These are phyloP conservation scores for Maconellicoccus hirsutus DNA, from an alignment of 1,140 invertebrate genomes.

Conservation along the genomic window DNA sequence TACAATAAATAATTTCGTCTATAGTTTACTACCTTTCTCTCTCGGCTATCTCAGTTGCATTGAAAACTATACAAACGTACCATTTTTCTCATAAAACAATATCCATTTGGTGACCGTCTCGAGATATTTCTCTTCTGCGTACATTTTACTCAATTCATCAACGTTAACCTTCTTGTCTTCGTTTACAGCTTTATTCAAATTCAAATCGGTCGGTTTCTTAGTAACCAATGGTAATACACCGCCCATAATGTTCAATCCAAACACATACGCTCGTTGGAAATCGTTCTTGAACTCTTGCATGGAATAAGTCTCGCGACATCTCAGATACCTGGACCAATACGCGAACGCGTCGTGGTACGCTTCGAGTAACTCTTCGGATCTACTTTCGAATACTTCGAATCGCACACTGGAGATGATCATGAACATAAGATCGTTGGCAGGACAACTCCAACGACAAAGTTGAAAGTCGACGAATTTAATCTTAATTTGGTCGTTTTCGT, in stretches of 20 bases:
- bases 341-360: background rate
- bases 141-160: background rate
- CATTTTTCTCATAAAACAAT: background rate
- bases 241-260: background rate
- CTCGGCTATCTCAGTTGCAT: no score
- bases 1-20: no score
- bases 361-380: background rate
- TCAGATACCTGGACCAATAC: background rate
- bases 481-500: background rate
- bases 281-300: background rate
- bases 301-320: background rate
- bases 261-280: background rate
- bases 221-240: background rate
- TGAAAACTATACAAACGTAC: no score
- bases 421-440: background rate
- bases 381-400: background rate
- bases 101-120: background rate
- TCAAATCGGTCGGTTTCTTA: background rate
- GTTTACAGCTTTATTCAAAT: background rate
- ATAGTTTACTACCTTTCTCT: no score
- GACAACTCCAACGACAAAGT: background rate
- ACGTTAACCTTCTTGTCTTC: background rate
- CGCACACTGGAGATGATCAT: background rate
- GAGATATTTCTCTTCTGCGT: background rate
- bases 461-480: background rate